A percentile compares a stretch with the other conserved stretches of the same genome.
phyloP scores from a whole-genome alignment of 2,113 vertebrate species.

The Marcusenius ussheri region DNA sequence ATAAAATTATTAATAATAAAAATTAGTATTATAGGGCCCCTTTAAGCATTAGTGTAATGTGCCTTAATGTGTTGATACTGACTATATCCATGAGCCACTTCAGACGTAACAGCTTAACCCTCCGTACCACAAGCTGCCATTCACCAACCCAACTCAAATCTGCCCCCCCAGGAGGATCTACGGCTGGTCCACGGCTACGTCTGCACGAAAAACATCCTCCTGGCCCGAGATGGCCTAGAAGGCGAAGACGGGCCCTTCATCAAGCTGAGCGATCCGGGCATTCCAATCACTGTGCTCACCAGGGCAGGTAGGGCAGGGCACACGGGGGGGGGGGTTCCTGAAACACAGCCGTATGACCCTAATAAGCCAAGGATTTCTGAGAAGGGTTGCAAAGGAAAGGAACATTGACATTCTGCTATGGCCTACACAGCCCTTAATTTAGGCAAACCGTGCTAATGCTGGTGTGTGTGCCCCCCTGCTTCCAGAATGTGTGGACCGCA shows the following conservation, averaged over 20 bases:
- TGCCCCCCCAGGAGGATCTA: constrained; percentile 71
- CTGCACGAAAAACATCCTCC: constrained; percentile 76
- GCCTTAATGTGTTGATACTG: neutral
- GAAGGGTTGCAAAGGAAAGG: neutral
- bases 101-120: neutral
- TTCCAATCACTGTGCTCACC: constrained; percentile 66
- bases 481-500: constrained; percentile 70
- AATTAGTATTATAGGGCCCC: neutral
- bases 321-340: too few species aligned
- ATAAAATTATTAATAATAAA: neutral
- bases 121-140: neutral
- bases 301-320: constrained; percentile 35
- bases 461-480: neutral
- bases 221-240: constrained; percentile 70
- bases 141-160: neutral
- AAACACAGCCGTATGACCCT: neutral
- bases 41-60: neutral
- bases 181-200: constrained; percentile 78
- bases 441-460: neutral
- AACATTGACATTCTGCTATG: neutral
- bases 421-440: neutral
- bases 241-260: constrained; percentile 69
- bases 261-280: constrained; percentile 77
- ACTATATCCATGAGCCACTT: neutral
- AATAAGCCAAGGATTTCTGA: neutral